These are phyloP conservation scores for Pheucticus melanocephalus DNA, from an alignment of 2,113 vertebrate species.

Conservation along the genomic window DNA sequence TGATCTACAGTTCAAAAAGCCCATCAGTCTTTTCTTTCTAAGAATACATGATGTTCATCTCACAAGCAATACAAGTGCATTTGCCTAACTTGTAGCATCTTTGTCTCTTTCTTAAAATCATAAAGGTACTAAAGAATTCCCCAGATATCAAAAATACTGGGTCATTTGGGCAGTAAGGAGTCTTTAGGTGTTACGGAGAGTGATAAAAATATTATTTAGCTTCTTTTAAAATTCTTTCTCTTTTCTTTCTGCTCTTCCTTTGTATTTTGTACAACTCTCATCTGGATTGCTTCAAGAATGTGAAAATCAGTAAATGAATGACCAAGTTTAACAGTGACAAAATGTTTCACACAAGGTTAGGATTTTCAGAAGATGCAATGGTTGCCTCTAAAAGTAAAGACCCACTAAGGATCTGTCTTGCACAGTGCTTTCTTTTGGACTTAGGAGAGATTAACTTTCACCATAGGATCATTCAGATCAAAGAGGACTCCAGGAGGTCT, in stretches of 20 bases:
- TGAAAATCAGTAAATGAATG: not conserved
- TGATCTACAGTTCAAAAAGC: not conserved
- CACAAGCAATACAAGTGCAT: not conserved
- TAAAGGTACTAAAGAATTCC: not conserved
- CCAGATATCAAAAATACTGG: not conserved
- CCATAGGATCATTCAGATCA: not conserved
- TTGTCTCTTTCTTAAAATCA: not conserved
- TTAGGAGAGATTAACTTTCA: not conserved
- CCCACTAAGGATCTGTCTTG: not conserved
- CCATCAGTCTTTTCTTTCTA: not conserved
- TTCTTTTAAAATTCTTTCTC: not conserved
- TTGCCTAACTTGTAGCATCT: not conserved
- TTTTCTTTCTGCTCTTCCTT: not conserved
- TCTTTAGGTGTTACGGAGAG: not conserved
- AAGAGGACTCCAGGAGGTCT: not conserved
- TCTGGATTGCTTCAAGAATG: not conserved
- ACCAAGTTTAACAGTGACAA: not conserved
- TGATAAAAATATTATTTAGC: not conserved
- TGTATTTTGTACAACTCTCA: not conserved
- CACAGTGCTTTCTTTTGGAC: not conserved
- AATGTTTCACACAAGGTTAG: not conserved
- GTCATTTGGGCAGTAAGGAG: not conserved
- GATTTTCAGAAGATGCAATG: not conserved
- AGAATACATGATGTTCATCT: not conserved
- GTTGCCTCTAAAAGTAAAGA: not conserved